Evolutionary conservation across 2,888 invertebrate genomes (phyloP).

Genomic region (Schrankia costaestrigalis): DNA sequence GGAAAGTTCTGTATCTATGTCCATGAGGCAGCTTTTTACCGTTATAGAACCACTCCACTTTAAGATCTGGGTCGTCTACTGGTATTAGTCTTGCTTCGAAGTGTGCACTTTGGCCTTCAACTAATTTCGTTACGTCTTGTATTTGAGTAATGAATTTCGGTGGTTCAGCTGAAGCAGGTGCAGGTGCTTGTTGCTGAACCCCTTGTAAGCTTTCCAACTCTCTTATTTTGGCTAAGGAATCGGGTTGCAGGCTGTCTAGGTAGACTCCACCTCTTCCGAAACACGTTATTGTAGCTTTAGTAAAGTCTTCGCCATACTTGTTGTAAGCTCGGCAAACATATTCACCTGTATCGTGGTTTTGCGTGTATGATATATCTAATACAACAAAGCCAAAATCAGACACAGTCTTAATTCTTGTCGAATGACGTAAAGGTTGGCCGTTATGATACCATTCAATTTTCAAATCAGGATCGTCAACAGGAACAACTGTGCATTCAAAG

Average conservation of each 20-base stretch:
- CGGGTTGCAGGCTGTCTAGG: constrained; percentile 93
- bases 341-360: constrained; percentile 95
- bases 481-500: constrained; percentile 96
- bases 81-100: constrained; percentile 96
- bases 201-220: constrained; percentile 89
- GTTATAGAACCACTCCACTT: constrained; percentile 97
- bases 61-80: constrained; percentile 95
- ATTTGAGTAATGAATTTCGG: constrained; percentile 95
- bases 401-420: constrained; percentile 94
- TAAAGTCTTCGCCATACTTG: constrained; percentile 94
- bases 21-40: constrained; percentile 95
- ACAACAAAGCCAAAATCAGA: constrained; percentile 97
- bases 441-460: constrained; percentile 99
- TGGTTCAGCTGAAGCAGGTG: constrained; percentile 87
- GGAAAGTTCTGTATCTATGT: constrained; percentile 97
- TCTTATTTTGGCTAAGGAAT: constrained; percentile 92
- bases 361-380: constrained; percentile 95
- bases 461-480: constrained; percentile 95
- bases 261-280: constrained; percentile 92
- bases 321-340: constrained; percentile 95
- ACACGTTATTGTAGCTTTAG: constrained; percentile 91
- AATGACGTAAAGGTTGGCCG: constrained; percentile 92
- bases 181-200: constrained; percentile 83
- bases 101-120: constrained; percentile 97
- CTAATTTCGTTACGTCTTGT: constrained; percentile 89